Evolutionary conservation across 2,888 invertebrate genomes (phyloP).

Genomic region (Dasypolia templi): DNA sequence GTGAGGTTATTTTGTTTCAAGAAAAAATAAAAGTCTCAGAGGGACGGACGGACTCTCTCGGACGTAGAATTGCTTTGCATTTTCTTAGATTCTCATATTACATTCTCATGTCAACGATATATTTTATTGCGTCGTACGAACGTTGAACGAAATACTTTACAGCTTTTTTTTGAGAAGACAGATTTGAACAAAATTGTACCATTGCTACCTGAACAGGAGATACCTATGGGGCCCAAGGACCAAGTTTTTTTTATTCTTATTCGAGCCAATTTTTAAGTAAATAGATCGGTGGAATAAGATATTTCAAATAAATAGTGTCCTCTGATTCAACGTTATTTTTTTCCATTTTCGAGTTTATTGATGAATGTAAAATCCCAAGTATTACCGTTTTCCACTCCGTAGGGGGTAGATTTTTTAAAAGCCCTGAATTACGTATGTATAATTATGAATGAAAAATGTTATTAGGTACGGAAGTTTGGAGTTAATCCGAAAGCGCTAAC

Average conservation of each 20-base stretch:
- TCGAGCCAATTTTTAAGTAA: too few species aligned
- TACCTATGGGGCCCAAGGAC: neutral
- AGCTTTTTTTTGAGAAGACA: neutral
- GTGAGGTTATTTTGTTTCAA: neutral
- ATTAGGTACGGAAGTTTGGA: too few species aligned
- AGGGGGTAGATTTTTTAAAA: too few species aligned
- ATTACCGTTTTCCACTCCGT: too few species aligned
- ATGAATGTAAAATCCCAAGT: too few species aligned
- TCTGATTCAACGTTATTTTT: too few species aligned
- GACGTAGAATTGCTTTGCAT: neutral
- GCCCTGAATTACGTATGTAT: too few species aligned
- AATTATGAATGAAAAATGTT: too few species aligned
- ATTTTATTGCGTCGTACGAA: neutral
- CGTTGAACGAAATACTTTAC: neutral
- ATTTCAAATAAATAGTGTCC: too few species aligned
- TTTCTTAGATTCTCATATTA: neutral
- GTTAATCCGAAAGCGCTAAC: too few species aligned
- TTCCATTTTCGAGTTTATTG: too few species aligned
- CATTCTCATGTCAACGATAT: neutral
- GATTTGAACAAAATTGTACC: neutral
- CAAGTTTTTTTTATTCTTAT: neutral
- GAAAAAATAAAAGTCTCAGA: conserved; percentile 8
- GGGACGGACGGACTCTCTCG: neutral
- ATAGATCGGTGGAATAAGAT: too few species aligned
- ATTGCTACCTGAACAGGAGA: neutral